Evolutionary conservation across 1,140 invertebrate species (phyloP), one percentile per base, ranked within the genome.

Genomic region (Pseudoatta argentina): DNA sequence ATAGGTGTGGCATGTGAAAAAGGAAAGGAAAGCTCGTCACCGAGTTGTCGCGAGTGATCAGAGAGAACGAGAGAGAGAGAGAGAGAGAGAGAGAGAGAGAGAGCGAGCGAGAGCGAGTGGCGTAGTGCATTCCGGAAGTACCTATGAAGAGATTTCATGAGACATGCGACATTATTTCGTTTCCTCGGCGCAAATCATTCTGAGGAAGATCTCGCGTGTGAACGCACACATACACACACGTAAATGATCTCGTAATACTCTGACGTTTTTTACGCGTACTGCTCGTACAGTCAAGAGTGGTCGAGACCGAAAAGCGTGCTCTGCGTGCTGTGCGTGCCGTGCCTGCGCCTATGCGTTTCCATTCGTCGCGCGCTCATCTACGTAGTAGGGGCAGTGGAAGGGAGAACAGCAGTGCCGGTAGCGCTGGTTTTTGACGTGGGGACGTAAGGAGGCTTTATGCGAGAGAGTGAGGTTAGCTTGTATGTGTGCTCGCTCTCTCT

Each of bases 281-380:
- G 87, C 44, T 7, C 5, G 30, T 34, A 34, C 30, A 34, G 30
- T 34, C 5, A 4, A 6, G 30, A 34, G 30, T 30, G 30, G 0
- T 30, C 30, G 6, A 34, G 30, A 34, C 6, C 30, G 30, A 2
- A 34, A 5, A 34, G 30, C 30, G 30, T 34, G 30, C 30, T 24
- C 30, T 3, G 24, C 24, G 1, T 24, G 24, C 24, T 1, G 24
- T 34, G 55, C 2, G 18, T 51, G 30, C 51, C 77, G 86, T 91
- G 86, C 67, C 91, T 88, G 89, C 90, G 90, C 91, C 88, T 92
- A 91, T 90, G 91, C 88, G 88, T 91, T 86, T 88, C 69, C 67
- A 69, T 91, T 88, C 63, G 83, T 57, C 88, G 67, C 63, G 79
- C 69, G 73, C 86, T 76, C 77, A 89, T 91, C 79, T 88, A 86